These are phyloP conservation scores for Lasius fuliginosus DNA, from an alignment of 2,888 invertebrate species.

Conservation along the genomic window DNA sequence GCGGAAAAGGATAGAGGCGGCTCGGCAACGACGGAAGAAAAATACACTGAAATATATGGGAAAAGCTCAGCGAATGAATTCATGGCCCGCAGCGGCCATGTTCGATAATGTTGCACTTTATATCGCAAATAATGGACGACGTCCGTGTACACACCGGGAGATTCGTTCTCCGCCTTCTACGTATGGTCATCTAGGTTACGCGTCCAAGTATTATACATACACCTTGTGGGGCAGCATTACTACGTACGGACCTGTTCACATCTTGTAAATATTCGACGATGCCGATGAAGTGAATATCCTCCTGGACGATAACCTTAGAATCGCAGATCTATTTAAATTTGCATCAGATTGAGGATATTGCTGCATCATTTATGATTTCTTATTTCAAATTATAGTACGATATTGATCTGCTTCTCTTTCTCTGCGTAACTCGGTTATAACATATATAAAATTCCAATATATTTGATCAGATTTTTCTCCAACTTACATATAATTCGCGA, in stretches of 20 bases:
- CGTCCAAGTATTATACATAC: conserved; percentile 72
- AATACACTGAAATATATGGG: conserved; percentile 49
- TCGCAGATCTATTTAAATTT: neutral
- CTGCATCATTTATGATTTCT: neutral
- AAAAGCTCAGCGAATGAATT: conserved; percentile 58
- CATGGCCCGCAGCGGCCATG: conserved; percentile 43
- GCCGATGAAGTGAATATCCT: neutral
- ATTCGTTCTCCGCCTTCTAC: conserved; percentile 56
- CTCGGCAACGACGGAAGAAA: conserved; percentile 54
- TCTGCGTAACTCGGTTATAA: neutral
- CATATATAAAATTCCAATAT: neutral
- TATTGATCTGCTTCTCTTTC: neutral
- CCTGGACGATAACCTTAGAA: neutral
- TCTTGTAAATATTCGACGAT: conserved; percentile 25
- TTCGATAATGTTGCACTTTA: conserved; percentile 68
- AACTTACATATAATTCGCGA: neutral
- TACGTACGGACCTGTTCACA: conserved; percentile 27
- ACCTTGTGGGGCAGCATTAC: conserved; percentile 61
- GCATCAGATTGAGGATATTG: neutral
- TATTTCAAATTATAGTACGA: neutral
- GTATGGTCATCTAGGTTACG: conserved; percentile 77
- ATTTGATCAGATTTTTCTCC: neutral
- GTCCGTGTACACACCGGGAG: conserved; percentile 60
- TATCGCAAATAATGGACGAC: conserved; percentile 65
- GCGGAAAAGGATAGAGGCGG: neutral